A percentile compares a stretch with the other conserved stretches of the same genome.
These are phyloP conservation scores for Plebejus argus DNA, from an alignment of 2,888 invertebrate species.

Conservation along the genomic window DNA sequence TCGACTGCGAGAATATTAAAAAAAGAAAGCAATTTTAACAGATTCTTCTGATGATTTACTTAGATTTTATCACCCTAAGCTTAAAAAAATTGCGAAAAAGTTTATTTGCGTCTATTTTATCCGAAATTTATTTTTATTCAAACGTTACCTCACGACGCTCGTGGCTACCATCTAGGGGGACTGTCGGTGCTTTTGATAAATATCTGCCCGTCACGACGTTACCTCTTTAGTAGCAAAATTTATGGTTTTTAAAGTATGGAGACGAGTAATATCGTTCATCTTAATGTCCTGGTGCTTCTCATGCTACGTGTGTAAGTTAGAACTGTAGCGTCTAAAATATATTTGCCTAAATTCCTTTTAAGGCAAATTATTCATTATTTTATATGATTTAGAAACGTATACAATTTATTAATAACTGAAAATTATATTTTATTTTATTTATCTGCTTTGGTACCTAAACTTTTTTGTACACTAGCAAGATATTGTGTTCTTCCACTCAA, in stretches of 20 bases:
- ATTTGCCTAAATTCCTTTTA: no score
- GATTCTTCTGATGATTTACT: no score
- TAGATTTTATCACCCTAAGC: background rate
- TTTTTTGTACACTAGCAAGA: no score
- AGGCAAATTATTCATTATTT: no score
- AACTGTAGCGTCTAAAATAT: no score
- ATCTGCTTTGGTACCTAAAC: no score
- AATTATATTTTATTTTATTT: no score
- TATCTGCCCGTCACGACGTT: slow-evolving; percentile 47
- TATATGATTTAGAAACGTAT: no score
- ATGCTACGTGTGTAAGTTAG: slow-evolving; percentile 25
- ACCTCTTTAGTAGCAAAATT: slow-evolving; percentile 49
- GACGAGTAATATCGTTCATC: slow-evolving; percentile 44
- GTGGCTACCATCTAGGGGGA: slow-evolving; percentile 47
- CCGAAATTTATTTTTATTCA: slow-evolving; percentile 15
- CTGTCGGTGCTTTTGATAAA: slow-evolving; percentile 47
- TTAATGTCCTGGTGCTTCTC: slow-evolving; percentile 37
- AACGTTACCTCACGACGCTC: slow-evolving; percentile 43
- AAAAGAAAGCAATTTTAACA: no score
- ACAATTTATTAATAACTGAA: no score
- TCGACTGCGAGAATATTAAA: no score
- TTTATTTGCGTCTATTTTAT: background rate
- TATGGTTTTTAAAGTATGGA: slow-evolving; percentile 46
- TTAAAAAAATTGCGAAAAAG: slow-evolving; percentile 23
- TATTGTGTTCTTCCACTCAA: no score